Evolutionary conservation across 2,797 vertebrate species (phyloP).

Genomic region (Chaenodraco wilsoni): DNA sequence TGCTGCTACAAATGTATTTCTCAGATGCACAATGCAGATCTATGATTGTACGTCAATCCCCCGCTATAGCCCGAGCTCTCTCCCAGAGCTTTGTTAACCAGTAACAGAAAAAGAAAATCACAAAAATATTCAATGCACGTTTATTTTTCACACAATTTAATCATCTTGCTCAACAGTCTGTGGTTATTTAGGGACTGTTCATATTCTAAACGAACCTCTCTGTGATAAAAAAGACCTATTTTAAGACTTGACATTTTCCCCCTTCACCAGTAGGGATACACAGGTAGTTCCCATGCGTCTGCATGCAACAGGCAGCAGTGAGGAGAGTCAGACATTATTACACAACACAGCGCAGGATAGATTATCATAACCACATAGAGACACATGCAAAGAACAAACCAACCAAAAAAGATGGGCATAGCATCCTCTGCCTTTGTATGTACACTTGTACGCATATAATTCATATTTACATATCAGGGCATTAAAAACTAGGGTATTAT

Average conservation of each 20-base stretch:
- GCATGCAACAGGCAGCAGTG: conserved; percentile 90
- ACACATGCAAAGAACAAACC: conserved; percentile 95
- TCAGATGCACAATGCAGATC: conserved; percentile 83
- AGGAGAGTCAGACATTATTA: conserved; percentile 86
- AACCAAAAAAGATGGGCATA: conserved; percentile 80
- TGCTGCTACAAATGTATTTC: conserved; percentile 83
- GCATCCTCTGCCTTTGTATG: conserved; percentile 94
- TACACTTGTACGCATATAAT: conserved; percentile 95
- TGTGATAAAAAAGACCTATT: conserved; percentile 82
- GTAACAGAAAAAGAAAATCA: conserved; percentile 82
- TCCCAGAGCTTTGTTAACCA: conserved; percentile 77
- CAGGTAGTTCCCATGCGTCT: conserved; percentile 88
- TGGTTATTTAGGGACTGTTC: conserved; percentile 79
- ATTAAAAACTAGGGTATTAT: conserved; percentile 93
- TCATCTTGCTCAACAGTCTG: conserved; percentile 80
- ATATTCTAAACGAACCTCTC: conserved; percentile 79
- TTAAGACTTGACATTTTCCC: conserved; percentile 87
- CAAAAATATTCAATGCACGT: conserved; percentile 83
- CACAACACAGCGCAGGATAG: conserved; percentile 87
- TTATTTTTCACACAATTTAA: conserved; percentile 81
- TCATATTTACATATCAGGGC: conserved; percentile 94
- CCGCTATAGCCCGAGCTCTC: conserved; percentile 70
- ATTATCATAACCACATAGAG: conserved; percentile 95
- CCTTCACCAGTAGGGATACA: conserved; percentile 85
- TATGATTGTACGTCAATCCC: conserved; percentile 82